Percentiles rank a stretch among this genome's conserved stretches.
Evolutionary conservation across 2,113 vertebrate genomes (phyloP).

Genomic region (Sorex fumeus): DNA sequence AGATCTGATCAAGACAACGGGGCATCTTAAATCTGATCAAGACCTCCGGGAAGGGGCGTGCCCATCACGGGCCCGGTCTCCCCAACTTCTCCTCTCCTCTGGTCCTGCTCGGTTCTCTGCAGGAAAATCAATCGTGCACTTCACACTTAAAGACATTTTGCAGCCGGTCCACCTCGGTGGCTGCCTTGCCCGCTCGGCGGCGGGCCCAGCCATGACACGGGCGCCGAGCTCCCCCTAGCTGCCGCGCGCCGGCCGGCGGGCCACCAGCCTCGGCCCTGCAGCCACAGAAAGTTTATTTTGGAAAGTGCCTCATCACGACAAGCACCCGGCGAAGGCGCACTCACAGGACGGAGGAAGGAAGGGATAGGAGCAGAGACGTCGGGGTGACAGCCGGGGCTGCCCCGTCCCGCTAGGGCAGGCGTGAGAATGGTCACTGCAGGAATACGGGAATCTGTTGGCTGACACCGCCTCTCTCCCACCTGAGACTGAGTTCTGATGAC

Average conservation of each 20-base stretch:
- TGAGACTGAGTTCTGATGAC: conserved; percentile 67
- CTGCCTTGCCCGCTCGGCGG: conserved; percentile 17
- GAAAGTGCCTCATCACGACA: conserved; percentile 85
- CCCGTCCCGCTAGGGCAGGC: no score
- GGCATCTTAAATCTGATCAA: conserved; percentile 81
- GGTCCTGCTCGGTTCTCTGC: conserved; percentile 73
- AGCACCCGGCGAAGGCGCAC: conserved; percentile 62
- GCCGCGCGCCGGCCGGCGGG: no score
- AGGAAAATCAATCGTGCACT: conserved; percentile 87
- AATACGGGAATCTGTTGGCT: background rate
- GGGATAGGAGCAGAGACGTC: conserved; percentile 53
- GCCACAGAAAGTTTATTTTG: conserved; percentile 89
- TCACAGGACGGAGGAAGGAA: background rate
- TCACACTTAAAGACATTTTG: conserved; percentile 77
- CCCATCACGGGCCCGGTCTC: conserved; percentile 81
- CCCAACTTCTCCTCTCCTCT: conserved; percentile 84
- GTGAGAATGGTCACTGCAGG: background rate
- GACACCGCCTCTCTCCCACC: background rate
- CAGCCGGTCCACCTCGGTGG: conserved; percentile 66
- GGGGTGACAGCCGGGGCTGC: background rate
- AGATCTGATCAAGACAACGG: conserved; percentile 67
- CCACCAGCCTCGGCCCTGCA: conserved; percentile 73
- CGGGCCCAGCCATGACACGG: conserved; percentile 80
- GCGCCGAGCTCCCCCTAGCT: conserved; percentile 91
- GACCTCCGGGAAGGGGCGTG: background rate